Conservation (phyloP, 2,797 vertebrate species). For the Silurus aristotelis region DNA sequence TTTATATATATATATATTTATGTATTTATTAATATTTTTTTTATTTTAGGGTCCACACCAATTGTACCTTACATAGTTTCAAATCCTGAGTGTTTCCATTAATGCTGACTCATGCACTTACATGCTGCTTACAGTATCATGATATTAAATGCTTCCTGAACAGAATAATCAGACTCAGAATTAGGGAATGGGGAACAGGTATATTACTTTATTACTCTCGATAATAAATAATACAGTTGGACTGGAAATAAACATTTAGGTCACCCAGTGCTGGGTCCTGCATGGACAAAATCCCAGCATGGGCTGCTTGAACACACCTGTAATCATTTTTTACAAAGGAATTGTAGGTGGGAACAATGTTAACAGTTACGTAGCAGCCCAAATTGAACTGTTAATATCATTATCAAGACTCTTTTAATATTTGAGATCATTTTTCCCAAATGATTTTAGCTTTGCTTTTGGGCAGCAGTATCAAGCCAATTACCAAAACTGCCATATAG, state of each 20-base stretch:
- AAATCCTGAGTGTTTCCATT: slow-evolving; percentile 34
- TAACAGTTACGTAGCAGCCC: not conserved
- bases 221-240: not conserved
- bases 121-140: slow-evolving; percentile 19
- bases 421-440: too few species aligned
- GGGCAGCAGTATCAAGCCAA: not conserved
- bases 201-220: not conserved
- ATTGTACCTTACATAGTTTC: slow-evolving; percentile 27
- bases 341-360: not conserved
- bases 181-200: not conserved
- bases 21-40: not conserved
- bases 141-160: slow-evolving; percentile 27
- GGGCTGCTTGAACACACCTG: not conserved
- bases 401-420: not conserved
- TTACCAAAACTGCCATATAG: not conserved
- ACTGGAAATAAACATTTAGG: not conserved
- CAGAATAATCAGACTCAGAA: not conserved
- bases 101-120: slow-evolving; percentile 39
- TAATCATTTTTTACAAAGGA: not conserved
- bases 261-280: too few species aligned
- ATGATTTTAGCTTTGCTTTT: too few species aligned
- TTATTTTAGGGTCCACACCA: not conserved
- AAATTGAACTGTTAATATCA: not conserved
- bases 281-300: not conserved
- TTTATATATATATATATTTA: too few species aligned